Percentiles rank a stretch among this genome's conserved stretches.
Conservation (phyloP, 2,797 vertebrate species). For the Cyclopterus lumpus region DNA sequence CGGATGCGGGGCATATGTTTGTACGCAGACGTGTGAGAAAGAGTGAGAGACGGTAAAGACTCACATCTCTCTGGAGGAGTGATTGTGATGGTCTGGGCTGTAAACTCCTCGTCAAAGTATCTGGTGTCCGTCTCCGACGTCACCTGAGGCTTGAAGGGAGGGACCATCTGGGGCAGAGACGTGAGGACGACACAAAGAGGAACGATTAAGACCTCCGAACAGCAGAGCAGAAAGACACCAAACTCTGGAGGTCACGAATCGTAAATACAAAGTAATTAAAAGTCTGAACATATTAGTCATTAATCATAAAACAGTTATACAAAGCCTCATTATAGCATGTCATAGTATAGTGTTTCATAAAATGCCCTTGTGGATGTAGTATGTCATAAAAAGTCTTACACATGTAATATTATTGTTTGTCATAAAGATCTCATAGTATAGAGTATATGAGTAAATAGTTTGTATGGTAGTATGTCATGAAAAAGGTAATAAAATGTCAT, state of each 20-base stretch:
- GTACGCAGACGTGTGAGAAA: background rate
- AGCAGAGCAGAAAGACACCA: background rate
- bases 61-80: conserved; percentile 99
- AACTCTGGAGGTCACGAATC: background rate
- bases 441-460: no score
- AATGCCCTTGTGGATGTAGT: background rate
- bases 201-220: conserved; percentile 9
- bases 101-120: conserved; percentile 99
- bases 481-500: no score
- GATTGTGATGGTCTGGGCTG: conserved; percentile 99
- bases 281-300: background rate
- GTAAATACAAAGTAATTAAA: background rate
- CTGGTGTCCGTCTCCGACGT: conserved; percentile 98
- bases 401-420: no score
- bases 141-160: conserved; percentile 99
- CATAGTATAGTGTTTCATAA: background rate
- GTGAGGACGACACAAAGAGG: conserved; percentile 17
- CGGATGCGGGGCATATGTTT: conserved; percentile 13
- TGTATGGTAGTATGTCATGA: no score
- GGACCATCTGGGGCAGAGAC: conserved; percentile 86
- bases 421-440: no score
- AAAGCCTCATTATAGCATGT: no score
- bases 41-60: conserved; percentile 60
- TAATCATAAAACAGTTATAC: no score
- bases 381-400: background rate